Evolutionary conservation across 2,888 invertebrate genomes (phyloP).

Genomic region (Scaptomyza cyrtandrae): DNA sequence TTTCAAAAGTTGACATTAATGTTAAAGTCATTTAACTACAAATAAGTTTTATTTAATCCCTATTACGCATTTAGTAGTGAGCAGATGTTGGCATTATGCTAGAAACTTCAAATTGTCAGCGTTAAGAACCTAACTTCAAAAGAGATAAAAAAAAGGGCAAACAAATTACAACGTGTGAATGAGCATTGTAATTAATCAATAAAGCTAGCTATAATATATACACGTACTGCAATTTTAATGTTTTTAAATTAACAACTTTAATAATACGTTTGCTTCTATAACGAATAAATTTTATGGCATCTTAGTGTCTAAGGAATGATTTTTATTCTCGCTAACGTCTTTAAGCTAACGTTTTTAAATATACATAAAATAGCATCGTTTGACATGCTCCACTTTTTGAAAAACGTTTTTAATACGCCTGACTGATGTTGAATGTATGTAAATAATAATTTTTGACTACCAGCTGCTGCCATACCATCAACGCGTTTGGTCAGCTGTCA

Average conservation of each 20-base stretch:
- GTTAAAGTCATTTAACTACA: not conserved
- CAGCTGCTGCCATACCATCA: constrained; percentile 56
- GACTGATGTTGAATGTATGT: constrained; percentile 53
- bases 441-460: constrained; percentile 60
- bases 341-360: not conserved
- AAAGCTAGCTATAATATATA: no score
- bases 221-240: no score
- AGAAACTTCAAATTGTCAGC: not conserved
- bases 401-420: constrained; percentile 49
- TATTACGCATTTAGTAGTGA: not conserved
- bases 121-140: no score
- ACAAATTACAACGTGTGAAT: no score
- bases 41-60: not conserved
- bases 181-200: no score
- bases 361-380: not conserved
- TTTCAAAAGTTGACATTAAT: not conserved
- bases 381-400: constrained; percentile 3
- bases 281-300: no score
- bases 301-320: not conserved
- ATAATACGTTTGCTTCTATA: no score
- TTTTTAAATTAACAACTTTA: no score
- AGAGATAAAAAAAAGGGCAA: no score
- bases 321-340: not conserved
- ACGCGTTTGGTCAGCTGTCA: constrained; percentile 68
- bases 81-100: not conserved